Conservation (phyloP, 2,113 vertebrate genomes). For the Turdus rufiventris region DNA sequence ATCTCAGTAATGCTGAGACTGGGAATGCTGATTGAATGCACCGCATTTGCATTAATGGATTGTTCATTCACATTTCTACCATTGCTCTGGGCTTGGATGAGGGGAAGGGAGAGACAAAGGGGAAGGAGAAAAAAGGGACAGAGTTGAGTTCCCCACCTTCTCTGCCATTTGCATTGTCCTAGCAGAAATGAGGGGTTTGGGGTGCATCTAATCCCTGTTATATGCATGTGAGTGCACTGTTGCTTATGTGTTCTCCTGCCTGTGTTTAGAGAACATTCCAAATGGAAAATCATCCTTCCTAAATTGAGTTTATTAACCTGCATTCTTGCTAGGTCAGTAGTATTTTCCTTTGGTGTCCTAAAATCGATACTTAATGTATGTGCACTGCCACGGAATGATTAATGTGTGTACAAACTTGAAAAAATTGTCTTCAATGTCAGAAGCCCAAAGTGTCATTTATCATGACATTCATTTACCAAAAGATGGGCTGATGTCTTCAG, state of each 20-base stretch:
- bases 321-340: background rate
- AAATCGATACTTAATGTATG: background rate
- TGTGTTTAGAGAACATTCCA: background rate
- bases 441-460: background rate
- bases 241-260: background rate
- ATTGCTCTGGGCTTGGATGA: background rate
- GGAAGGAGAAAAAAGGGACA: background rate
- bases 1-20: background rate
- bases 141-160: background rate
- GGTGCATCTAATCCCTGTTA: background rate
- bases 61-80: background rate
- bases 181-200: background rate
- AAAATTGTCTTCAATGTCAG: background rate
- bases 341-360: background rate
- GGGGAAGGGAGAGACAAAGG: background rate
- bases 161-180: background rate
- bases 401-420: background rate
- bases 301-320: slow-evolving; percentile 16
- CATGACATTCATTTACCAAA: background rate
- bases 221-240: rapidly evolving
- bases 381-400: background rate
- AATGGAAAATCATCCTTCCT: background rate
- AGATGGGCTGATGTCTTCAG: background rate
- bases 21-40: background rate
- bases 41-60: background rate